phyloP scores from a whole-genome alignment of 2,797 vertebrate species.

The Tenualosa thibaudeaui region DNA sequence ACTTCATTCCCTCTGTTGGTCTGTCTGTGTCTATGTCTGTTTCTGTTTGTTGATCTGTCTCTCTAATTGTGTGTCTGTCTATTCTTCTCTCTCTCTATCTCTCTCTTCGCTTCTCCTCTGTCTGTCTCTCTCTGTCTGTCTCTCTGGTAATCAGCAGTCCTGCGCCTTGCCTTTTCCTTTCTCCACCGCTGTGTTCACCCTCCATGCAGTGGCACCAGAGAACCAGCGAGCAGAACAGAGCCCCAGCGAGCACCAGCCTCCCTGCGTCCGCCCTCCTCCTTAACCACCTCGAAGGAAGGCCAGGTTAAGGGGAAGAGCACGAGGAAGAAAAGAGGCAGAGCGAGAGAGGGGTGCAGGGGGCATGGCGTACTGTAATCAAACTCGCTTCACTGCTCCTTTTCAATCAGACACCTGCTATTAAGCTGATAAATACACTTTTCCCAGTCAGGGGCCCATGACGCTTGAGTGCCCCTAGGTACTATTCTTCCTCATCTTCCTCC shows the following conservation, averaged over 20 bases:
- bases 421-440: constrained; percentile 83
- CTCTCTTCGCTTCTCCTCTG: background rate
- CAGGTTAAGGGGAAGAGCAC: constrained; percentile 32
- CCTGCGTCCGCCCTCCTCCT: constrained; percentile 10
- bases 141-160: constrained; percentile 23
- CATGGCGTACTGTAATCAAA: constrained; percentile 79
- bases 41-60: constrained; percentile 15
- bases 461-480: constrained; percentile 73
- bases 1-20: constrained; percentile 37
- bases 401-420: constrained; percentile 85
- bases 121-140: background rate
- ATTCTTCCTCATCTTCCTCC: constrained; percentile 62
- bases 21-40: constrained; percentile 2
- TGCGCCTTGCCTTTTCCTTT: background rate
- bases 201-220: constrained; percentile 18
- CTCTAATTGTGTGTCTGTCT: constrained; percentile 16
- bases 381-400: constrained; percentile 66
- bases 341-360: constrained; percentile 44
- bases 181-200: constrained; percentile 19
- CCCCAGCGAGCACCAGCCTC: background rate
- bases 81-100: constrained; percentile 17
- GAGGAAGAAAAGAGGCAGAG: constrained; percentile 43
- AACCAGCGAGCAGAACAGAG: constrained; percentile 8
- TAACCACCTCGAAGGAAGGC: constrained; percentile 30
- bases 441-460: constrained; percentile 74